Conservation (phyloP, 1,140 invertebrate species). For the Atta texana region DNA sequence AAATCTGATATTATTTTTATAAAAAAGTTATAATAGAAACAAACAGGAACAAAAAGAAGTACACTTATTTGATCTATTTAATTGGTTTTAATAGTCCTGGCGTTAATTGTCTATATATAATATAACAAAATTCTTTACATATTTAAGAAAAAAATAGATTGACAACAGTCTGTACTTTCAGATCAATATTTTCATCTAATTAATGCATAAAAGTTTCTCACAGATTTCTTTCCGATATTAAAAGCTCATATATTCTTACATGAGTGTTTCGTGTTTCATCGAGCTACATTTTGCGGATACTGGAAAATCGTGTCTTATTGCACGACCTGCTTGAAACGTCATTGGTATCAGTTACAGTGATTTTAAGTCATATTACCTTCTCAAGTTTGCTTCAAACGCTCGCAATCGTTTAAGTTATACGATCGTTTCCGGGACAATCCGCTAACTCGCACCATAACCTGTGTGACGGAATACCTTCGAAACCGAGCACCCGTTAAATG, state of each 20-base stretch:
- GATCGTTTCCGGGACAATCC: not conserved
- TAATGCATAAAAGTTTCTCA: not conserved
- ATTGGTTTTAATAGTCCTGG: not conserved
- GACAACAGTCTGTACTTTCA: not conserved
- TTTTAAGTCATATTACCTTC: slow-evolving; percentile 14
- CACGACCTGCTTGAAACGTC: not conserved
- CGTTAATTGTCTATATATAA: not conserved
- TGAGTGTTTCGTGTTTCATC: slow-evolving; percentile 44
- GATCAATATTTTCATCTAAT: not conserved
- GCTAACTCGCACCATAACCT: not conserved
- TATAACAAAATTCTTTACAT: not conserved
- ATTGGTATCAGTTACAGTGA: slow-evolving; percentile 51
- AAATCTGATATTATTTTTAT: not conserved
- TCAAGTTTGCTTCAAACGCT: not conserved
- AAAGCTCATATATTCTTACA: slow-evolving; percentile 35
- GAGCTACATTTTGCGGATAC: slow-evolving; percentile 1
- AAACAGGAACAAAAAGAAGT: not conserved
- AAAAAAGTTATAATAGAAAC: not conserved
- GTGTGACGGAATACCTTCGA: slow-evolving; percentile 50
- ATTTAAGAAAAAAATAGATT: not conserved
- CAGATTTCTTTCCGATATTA: not conserved
- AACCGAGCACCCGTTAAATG: slow-evolving; percentile 75
- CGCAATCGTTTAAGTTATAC: not conserved
- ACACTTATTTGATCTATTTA: not conserved
- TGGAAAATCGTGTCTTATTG: slow-evolving; percentile 16